Evolutionary conservation across 2,888 invertebrate genomes (phyloP).

Genomic region (Dicranocentrus wangi): DNA sequence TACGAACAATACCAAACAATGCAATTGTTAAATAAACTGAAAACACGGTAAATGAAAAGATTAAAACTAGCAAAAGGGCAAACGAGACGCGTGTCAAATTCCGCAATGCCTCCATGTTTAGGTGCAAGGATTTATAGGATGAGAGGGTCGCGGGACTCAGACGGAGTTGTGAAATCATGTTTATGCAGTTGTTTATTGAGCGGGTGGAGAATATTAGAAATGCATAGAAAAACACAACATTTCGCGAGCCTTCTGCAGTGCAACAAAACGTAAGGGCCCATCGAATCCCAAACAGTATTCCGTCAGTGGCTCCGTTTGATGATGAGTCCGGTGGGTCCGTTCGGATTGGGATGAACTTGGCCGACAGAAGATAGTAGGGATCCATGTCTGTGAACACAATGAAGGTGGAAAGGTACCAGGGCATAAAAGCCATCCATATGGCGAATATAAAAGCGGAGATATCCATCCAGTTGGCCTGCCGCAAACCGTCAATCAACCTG

Average conservation of each 20-base stretch:
- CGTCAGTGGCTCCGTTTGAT: not conserved
- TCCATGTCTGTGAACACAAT: not conserved
- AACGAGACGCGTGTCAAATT: no score
- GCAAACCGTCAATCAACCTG: not conserved
- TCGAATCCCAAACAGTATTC: not conserved
- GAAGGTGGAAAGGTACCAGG: not conserved
- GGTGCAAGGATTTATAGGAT: no score
- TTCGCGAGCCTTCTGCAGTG: not conserved
- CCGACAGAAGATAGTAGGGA: not conserved
- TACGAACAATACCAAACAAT: no score
- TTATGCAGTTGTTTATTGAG: not conserved
- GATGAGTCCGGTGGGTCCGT: no score
- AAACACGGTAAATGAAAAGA: no score
- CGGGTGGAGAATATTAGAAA: not conserved
- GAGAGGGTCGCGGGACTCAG: no score
- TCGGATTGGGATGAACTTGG: no score
- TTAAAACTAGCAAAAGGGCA: no score
- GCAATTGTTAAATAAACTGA: no score
- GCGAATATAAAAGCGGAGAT: not conserved
- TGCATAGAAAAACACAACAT: not conserved
- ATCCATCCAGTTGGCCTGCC: not conserved
- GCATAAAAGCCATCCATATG: not conserved
- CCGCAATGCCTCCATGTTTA: no score
- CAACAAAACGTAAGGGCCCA: not conserved
- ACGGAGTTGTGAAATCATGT: no score